Base-by-base conservation (phyloP, 2,113 vertebrate genomes). In the Stigmatopora nigra region DNA sequence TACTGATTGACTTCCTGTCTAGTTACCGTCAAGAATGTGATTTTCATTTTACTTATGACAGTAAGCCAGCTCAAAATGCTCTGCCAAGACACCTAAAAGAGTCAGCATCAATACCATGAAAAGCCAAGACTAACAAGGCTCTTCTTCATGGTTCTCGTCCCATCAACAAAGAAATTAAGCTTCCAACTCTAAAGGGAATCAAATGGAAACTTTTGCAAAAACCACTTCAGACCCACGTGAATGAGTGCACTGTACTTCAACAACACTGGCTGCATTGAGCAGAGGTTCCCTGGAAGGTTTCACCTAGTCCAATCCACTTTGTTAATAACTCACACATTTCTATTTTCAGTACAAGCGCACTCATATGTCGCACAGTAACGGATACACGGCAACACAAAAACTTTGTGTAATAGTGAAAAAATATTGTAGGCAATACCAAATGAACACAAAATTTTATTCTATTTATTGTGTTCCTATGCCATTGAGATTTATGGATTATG, bases 231-330 rank as follows among this genome's bases (percentile, higher is more conserved):
- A 68, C 69, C 47, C 67, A 63, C 52, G 81, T 90, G 86, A 89
- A 90, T 85, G 78, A 72, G 73, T 60, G 64, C 10, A 58, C 80
- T 86, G 86, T 88, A 69, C 67, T 73, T 48, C n/a, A n/a, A 61
- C 65, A 71, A 86, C 84, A 86, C 76, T 86, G 75, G 73, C 44
- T 4, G 48, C 77, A 84, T 82, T 88, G 66, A 87, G 48, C 61
- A 56, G 66, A 61, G 60, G 63, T 67, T 67, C 45, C 64, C 49
- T 48, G 52, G 19, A 57, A 16, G 36, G 59, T 41, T 48, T 47
- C 22, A 64, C 25, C 52, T 67, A 56, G 4, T 22, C 52, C 12
- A 25, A 65, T 55, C 70, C 62, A 71, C 22, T 66, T 19, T 61
- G 61, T 46, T 58, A 9, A 66, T 25, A 61, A 45, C 22, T 44